Evolutionary conservation across 2,113 vertebrate genomes (phyloP), one percentile per base, ranked within the genome.

Genomic region (Noctilio leporinus): DNA sequence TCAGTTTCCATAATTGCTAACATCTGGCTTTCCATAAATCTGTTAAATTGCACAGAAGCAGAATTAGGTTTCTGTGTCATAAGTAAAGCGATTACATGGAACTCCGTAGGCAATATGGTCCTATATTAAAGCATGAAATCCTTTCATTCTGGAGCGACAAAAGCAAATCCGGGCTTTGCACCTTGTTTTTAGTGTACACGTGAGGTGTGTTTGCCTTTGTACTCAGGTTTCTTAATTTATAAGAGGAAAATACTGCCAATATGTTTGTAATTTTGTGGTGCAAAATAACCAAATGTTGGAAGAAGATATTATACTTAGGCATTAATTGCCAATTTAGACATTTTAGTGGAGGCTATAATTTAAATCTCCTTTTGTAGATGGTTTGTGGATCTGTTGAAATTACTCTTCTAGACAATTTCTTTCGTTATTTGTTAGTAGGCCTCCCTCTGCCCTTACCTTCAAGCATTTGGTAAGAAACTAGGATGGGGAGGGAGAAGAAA

Each of bases 21-120:
- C 98, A 98, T 98, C 98, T 98, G 98, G 97, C 98, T 98, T 98
- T 98, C 97, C 97, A 98, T 98, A 98, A 98, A 98, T 99, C 98
- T 98, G 97, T 97, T 98, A 98, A 98, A 98, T 98, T 98, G 98
- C 97, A 97, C 77, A 95, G 97, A 98, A 98, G 97, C 83, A 93
- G 97, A 98, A 98, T 98, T 98, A 97, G 97, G 98, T 98, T 98
- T 98, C 98, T 97, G 69, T 97, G 96, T 98, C 97, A 78, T 97
- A 97, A 98, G 98, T 98, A 98, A 98, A 98, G 97, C 98, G 98
- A 98, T 98, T 98, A 97, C 97, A 96, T 95, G 96, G 90, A 97
- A 91, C 96, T 98, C 96, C 96, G 96, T 95, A 96, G 97, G 97
- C 98, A 97, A 96, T 96, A 93, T 94, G 93, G 92, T 86, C 88